Evolutionary conservation across 2,797 vertebrate genomes (phyloP).

Genomic region (Forpus xanthops): DNA sequence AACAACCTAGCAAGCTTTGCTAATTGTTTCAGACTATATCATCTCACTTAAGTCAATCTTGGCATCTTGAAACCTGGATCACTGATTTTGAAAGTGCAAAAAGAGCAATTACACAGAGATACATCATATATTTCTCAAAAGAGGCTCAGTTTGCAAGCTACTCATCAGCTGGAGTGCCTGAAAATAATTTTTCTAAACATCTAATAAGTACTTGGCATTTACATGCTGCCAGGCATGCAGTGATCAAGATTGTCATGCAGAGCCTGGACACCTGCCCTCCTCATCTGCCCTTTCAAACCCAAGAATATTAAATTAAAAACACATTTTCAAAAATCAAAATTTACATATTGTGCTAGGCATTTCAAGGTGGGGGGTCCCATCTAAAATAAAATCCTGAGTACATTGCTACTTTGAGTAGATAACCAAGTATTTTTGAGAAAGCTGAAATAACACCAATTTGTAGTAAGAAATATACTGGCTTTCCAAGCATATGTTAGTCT

Average conservation of each 20-base stretch:
- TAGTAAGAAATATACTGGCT: neutral
- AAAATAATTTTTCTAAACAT: constrained; percentile 31
- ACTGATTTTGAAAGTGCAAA: neutral
- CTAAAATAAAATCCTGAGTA: neutral
- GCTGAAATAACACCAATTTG: neutral
- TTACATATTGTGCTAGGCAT: neutral
- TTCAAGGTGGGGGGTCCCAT: neutral
- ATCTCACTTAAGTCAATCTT: neutral
- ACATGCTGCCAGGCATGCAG: constrained; percentile 33
- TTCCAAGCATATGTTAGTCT: neutral
- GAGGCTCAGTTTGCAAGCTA: constrained; percentile 18
- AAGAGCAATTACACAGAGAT: neutral
- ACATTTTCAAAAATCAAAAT: neutral
- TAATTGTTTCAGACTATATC: neutral
- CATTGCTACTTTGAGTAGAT: neutral
- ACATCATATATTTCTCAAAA: neutral
- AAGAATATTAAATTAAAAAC: neutral
- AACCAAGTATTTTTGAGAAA: neutral
- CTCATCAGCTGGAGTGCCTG: constrained; percentile 15
- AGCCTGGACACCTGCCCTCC: constrained; percentile 17
- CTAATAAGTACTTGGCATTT: constrained; percentile 59
- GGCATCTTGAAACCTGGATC: neutral
- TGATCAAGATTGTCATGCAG: neutral
- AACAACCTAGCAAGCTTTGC: neutral
- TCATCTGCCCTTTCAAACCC: neutral